These are phyloP conservation scores for Oryzias sinensis DNA, from an alignment of 2,797 vertebrate species.

Conservation along the genomic window DNA sequence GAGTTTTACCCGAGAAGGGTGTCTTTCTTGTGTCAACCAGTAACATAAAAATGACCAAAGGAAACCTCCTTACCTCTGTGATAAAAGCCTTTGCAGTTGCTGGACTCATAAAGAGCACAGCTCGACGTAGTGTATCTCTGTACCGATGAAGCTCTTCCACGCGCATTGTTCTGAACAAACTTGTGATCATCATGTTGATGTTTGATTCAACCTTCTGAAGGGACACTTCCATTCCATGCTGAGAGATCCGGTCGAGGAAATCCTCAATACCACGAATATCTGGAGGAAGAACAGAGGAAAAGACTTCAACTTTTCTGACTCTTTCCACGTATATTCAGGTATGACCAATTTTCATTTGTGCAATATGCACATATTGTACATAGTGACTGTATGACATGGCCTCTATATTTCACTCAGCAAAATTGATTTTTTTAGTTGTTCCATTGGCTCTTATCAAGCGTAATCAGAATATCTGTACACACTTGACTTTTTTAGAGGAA, in stretches of 20 bases:
- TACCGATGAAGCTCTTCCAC: constrained; percentile 97
- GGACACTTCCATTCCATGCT: constrained; percentile 98
- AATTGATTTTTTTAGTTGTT: too few species aligned
- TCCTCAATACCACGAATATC: constrained; percentile 98
- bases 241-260: constrained; percentile 94
- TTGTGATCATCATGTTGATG: constrained; percentile 98
- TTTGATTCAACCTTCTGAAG: constrained; percentile 98
- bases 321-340: too few species aligned
- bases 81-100: constrained; percentile 94
- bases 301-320: too few species aligned
- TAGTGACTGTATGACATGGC: too few species aligned
- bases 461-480: too few species aligned
- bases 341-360: too few species aligned
- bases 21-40: background rate
- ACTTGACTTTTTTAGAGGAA: too few species aligned
- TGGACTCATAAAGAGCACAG: constrained; percentile 95
- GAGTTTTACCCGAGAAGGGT: background rate
- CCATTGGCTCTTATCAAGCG: too few species aligned
- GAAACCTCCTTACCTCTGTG: constrained; percentile 83
- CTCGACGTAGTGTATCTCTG: constrained; percentile 91
- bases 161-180: constrained; percentile 92
- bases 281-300: constrained; percentile 38
- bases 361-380: too few species aligned
- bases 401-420: too few species aligned
- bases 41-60: background rate